Conservation (phyloP, 2,888 invertebrate genomes). For the Sarcophaga rosellei region DNA sequence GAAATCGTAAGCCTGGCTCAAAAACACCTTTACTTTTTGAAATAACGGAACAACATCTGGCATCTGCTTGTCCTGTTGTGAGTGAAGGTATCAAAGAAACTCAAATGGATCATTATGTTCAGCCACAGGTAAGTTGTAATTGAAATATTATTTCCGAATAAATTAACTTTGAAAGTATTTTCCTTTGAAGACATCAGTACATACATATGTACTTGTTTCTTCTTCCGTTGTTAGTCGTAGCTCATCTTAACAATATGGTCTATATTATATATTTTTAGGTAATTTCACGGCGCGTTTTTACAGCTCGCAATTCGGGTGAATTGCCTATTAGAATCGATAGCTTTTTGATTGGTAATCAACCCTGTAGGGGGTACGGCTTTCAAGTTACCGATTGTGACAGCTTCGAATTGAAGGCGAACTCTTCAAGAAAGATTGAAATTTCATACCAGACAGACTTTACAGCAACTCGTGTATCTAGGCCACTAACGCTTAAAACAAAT, state of each 20-base stretch:
- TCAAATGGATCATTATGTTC: slow-evolving; percentile 8
- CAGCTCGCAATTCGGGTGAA: slow-evolving; percentile 94
- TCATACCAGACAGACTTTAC: slow-evolving; percentile 95
- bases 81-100: background rate
- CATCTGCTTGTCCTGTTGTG: slow-evolving; percentile 37
- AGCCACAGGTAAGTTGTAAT: slow-evolving; percentile 72
- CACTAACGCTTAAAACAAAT: slow-evolving; percentile 85
- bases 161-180: no score
- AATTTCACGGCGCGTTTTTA: slow-evolving; percentile 90
- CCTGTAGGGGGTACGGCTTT: slow-evolving; percentile 91
- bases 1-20: slow-evolving; percentile 91
- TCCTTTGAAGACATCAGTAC: no score
- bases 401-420: slow-evolving; percentile 88
- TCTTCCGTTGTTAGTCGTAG: background rate
- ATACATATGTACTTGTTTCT: background rate
- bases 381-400: slow-evolving; percentile 88
- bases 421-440: slow-evolving; percentile 89
- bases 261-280: slow-evolving; percentile 76
- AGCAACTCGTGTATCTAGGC: slow-evolving; percentile 86
- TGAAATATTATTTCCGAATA: no score
- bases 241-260: background rate
- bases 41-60: slow-evolving; percentile 83
- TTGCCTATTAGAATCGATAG: slow-evolving; percentile 89
- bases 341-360: slow-evolving; percentile 85
- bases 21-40: slow-evolving; percentile 90